A percentile compares a stretch with the other conserved stretches of the same genome.
These are phyloP conservation scores for Digitonthophagus gazella DNA, from an alignment of 2,888 invertebrate genomes.

Conservation along the genomic window DNA sequence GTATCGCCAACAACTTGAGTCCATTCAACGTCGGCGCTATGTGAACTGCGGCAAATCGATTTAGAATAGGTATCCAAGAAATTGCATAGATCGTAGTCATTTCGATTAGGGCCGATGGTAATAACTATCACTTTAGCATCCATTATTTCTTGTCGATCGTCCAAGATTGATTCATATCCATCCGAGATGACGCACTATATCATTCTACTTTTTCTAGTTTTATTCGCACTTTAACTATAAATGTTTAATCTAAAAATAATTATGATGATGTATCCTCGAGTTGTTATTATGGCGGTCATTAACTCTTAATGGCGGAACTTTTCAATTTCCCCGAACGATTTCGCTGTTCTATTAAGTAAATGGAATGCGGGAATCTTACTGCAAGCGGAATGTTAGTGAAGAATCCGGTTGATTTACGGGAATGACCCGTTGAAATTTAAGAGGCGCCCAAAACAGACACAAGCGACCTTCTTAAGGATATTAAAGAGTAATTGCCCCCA, in stretches of 20 bases:
- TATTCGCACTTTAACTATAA: no score
- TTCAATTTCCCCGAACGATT: no score
- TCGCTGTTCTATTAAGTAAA: not conserved
- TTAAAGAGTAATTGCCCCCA: slow-evolving; percentile 11
- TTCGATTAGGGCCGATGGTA: no score
- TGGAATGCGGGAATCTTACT: not conserved
- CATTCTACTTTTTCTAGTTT: no score
- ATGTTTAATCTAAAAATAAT: no score
- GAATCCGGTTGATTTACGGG: not conserved
- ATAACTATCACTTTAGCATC: not conserved
- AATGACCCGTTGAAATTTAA: not conserved
- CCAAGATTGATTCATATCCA: not conserved
- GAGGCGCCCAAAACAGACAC: not conserved
- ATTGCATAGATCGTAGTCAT: not conserved
- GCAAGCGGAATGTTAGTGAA: no score
- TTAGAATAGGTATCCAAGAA: not conserved
- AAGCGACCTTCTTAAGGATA: slow-evolving; percentile 9
- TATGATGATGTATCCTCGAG: no score
- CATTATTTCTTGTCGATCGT: not conserved
- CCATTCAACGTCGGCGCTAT: no score
- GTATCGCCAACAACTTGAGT: no score
- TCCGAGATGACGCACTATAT: no score
- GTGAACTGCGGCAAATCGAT: not conserved
- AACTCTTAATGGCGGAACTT: no score
- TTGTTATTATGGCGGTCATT: no score